Conservation (phyloP, 2,113 vertebrate species). For the Lynx canadensis region DNA sequence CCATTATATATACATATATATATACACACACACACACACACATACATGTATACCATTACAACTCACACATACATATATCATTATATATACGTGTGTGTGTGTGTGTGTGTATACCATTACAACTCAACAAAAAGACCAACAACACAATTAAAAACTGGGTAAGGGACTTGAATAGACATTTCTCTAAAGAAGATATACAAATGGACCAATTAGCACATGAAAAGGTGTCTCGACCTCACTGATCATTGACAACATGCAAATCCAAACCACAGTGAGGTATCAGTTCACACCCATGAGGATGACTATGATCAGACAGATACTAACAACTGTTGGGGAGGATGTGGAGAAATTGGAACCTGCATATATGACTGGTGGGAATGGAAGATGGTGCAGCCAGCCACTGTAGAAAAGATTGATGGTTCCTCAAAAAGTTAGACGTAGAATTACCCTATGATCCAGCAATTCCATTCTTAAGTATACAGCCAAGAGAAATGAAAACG, state of each 20-base stretch:
- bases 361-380: neutral
- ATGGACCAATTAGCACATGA: neutral
- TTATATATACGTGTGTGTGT: neutral
- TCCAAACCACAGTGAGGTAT: neutral
- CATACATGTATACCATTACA: neutral
- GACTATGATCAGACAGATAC: neutral
- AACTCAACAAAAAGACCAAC: neutral
- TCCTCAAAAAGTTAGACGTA: neutral
- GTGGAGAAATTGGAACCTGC: neutral
- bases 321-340: neutral
- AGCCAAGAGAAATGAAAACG: slow-evolving; percentile 32
- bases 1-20: no score
- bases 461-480: neutral
- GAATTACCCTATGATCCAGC: neutral
- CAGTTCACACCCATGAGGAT: neutral
- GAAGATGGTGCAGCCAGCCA: no score
- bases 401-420: neutral
- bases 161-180: slow-evolving; percentile 32
- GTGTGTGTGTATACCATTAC: neutral
- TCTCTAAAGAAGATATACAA: neutral
- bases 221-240: neutral
- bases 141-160: neutral
- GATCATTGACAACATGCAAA: slow-evolving; percentile 13
- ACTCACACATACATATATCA: neutral
- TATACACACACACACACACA: neutral